Base-by-base conservation (phyloP, 2,113 vertebrate genomes). In the Microtus montanus region DNA sequence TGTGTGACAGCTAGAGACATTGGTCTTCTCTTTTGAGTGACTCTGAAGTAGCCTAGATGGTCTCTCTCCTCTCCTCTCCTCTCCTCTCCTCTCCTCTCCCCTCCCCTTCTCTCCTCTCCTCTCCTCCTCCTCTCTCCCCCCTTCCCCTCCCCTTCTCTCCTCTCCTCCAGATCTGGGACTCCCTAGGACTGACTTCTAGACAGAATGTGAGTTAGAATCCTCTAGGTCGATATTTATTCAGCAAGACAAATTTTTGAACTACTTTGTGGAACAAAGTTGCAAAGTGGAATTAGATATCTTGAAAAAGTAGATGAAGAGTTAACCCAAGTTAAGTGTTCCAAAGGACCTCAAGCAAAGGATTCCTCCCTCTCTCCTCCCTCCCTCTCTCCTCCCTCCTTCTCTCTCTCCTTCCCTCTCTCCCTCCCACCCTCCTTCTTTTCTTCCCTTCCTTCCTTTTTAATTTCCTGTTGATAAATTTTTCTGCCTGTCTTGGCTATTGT, bases 401-500 rank as follows among this genome's bases (percentile, higher is more conserved):
- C 54, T 15, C 54, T 15, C 3, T 64, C 24, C 63, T 3, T 41
- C 38, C 38, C 38, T 41, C 38, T 41, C 38, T 66, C 10, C 26
- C 54, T 15, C 54, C 54, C 3, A 28, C 24, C 63, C 3, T 28
- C 26, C 3, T 54, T 15, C 52, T 54, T 54, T 54, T 54, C 52
- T 13, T 54, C 52, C 14, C 52, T 54, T 54, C 13, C 4, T 66
- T 66, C 64, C 6, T 35, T n/a, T 54, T 54, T 54, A 54, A 54
- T 78, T 84, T 41, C 17, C 87, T 63, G 20, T 26, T 86, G 41
- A 68, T 94, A 52, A 91, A 28, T 73, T 92, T 93, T 92, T 96
- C 63, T 93, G n/a, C 33, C 4, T 79, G 86, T 41, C n/a, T 82
- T 30, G 20, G 38, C 28, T 86, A 86, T 52, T 92, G 75, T 86